Base-by-base conservation (phyloP, 2,113 vertebrate species). In the Equus quagga region DNA sequence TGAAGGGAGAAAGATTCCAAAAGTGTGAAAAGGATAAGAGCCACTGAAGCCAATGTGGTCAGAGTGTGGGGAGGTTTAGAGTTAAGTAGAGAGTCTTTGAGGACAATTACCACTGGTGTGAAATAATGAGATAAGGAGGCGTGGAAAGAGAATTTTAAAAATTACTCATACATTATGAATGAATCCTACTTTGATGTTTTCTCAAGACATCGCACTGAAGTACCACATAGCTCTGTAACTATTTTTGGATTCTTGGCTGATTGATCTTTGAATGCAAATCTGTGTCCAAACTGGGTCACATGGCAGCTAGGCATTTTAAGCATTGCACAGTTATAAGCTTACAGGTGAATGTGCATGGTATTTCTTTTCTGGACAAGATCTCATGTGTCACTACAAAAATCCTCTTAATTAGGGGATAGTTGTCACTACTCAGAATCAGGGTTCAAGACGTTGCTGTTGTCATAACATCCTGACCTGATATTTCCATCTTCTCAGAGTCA, bases 231-330 rank as follows among this genome's bases (percentile, higher is more conserved):
- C 41, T 75, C 36, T 87, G 36, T 4, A 91, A n/a, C 76, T 89
- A 80, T n/a, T 46, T 94, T 93, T 88, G 54, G 36, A 54, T 33
- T 81, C 21, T 18, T 44, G 46, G 18, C 23, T 46, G 15, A 65
- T 41, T 72, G n/a, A 70, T 33, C 67, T 92, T 75, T 81, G 65
- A 95, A 75, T 91, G 31, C 8, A 95, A 81, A 76, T 69, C 28
- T 19, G 8, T 64, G 44, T 58, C 31, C 51, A 84, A 49, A 44
- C 21, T 84, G 65, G 44, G 41, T 69, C 31, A 28, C 41, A 54
- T 56, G 41, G 33, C 15, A 31, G 3, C 12, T 8, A 79, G 23
- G 15, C 17, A 4, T 31, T 76, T 41, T 64, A 64, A 76, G 46
- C 7, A 8, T 58, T 91, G 44, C 46, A 72, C 15, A 78, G 73